Evolutionary conservation across 1,140 invertebrate genomes (phyloP).

Genomic region (Lasaia peninsularis): DNA sequence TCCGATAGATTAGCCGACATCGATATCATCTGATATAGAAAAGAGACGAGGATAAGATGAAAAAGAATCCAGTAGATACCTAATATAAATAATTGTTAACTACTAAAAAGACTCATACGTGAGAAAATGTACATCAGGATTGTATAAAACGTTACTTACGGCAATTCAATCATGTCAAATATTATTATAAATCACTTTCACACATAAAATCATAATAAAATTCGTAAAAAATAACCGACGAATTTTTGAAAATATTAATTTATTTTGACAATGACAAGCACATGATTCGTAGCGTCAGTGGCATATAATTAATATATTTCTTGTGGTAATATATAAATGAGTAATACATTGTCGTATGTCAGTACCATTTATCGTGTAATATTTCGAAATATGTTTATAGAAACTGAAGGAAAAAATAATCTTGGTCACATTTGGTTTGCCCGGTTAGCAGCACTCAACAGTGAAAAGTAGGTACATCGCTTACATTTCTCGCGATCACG

Average conservation of each 20-base stretch:
- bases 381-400: not conserved
- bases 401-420: not conserved
- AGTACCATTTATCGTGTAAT: not conserved
- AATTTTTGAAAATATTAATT: not conserved
- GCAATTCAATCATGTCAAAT: conserved; percentile 23
- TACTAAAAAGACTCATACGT: too few species aligned
- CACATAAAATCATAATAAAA: not conserved
- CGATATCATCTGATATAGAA: too few species aligned
- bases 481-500: too few species aligned
- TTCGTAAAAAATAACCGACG: too few species aligned
- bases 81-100: too few species aligned
- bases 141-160: conserved; percentile 19
- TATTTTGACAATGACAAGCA: not conserved
- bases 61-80: too few species aligned
- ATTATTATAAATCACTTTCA: not conserved
- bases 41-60: too few species aligned
- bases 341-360: not conserved
- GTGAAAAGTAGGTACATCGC: too few species aligned
- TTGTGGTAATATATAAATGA: not conserved
- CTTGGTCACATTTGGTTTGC: too few species aligned
- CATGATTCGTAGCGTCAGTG: not conserved
- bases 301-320: not conserved
- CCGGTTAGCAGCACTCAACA: too few species aligned
- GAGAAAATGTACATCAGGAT: too few species aligned
- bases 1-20: too few species aligned